Evolutionary conservation across 2,797 vertebrate species (phyloP).

Genomic region (Sebastes taczanowskii): DNA sequence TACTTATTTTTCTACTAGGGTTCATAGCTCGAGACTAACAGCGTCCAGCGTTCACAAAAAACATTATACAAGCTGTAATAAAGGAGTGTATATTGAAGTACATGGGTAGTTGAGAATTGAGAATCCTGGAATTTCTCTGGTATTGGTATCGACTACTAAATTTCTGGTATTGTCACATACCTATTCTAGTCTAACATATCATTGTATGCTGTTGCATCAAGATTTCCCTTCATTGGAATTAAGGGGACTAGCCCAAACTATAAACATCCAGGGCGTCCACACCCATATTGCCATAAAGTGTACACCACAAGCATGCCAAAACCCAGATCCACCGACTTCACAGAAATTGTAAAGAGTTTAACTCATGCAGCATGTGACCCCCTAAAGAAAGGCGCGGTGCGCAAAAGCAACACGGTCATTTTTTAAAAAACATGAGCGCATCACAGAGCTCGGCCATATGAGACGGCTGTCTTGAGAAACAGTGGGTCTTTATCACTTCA

Average conservation of each 20-base stretch:
- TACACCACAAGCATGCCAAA: background rate
- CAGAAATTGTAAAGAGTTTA: conserved; percentile 25
- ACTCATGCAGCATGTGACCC: conserved; percentile 30
- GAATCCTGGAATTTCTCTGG: too few relatives aligned
- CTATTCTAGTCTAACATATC: too few relatives aligned
- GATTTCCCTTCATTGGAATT: background rate
- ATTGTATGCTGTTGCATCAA: background rate
- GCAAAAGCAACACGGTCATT: conserved; percentile 56
- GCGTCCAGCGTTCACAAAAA: too few relatives aligned
- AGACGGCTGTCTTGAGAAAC: conserved; percentile 63
- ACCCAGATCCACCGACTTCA: conserved; percentile 1
- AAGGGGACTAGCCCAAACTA: background rate
- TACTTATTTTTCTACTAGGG: too few relatives aligned
- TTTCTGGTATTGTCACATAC: too few relatives aligned
- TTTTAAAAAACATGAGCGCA: conserved; percentile 67
- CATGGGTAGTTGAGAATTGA: too few relatives aligned
- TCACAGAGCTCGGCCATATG: conserved; percentile 66
- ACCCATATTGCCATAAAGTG: conserved; percentile 11
- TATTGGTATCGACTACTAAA: too few relatives aligned
- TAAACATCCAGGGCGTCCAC: background rate
- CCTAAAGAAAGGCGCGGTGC: conserved; percentile 5
- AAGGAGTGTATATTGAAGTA: too few relatives aligned
- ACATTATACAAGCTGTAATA: too few relatives aligned
- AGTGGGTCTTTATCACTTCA: conserved; percentile 79
- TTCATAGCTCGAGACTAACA: too few relatives aligned